phyloP scores from a whole-genome alignment of 1,140 invertebrate species.

The Bombus turneri region DNA sequence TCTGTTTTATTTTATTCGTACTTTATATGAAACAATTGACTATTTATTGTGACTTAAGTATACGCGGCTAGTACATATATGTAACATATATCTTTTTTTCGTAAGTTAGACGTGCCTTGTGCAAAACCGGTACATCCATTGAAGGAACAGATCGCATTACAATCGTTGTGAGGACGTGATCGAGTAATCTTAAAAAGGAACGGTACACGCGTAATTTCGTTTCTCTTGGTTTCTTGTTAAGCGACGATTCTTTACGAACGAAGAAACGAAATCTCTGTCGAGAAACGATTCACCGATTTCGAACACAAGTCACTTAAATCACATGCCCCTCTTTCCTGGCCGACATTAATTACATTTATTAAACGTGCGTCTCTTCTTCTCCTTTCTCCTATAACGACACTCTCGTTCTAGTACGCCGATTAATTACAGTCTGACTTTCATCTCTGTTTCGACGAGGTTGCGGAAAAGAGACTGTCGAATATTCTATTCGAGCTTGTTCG shows the following conservation, averaged over 20 bases:
- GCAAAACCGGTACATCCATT: constrained; percentile 63
- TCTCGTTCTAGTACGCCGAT: constrained; percentile 54
- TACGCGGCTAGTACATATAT: constrained; percentile 80
- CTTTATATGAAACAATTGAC: constrained; percentile 81
- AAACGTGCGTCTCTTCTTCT: constrained; percentile 25
- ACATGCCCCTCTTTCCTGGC: constrained; percentile 22
- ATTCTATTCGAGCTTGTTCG: constrained; percentile 30
- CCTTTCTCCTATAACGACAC: constrained; percentile 17
- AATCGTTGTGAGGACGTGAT: constrained; percentile 38
- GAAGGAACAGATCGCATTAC: constrained; percentile 43
- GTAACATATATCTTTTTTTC: constrained; percentile 75
- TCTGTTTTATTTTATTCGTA: constrained; percentile 73
- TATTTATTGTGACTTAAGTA: constrained; percentile 79
- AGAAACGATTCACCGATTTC: constrained; percentile 46
- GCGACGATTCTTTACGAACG: background rate
- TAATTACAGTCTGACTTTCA: constrained; percentile 77
- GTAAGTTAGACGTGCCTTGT: constrained; percentile 64
- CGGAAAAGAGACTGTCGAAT: constrained; percentile 37
- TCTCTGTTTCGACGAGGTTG: constrained; percentile 79
- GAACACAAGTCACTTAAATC: constrained; percentile 58
- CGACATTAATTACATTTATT: constrained; percentile 47
- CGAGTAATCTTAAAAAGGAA: constrained; percentile 26
- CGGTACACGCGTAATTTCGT: background rate
- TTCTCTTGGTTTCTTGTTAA: background rate
- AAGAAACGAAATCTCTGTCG: constrained; percentile 1